phyloP scores from a whole-genome alignment of 2,888 invertebrate genomes.

The Orchesella flavescens region DNA sequence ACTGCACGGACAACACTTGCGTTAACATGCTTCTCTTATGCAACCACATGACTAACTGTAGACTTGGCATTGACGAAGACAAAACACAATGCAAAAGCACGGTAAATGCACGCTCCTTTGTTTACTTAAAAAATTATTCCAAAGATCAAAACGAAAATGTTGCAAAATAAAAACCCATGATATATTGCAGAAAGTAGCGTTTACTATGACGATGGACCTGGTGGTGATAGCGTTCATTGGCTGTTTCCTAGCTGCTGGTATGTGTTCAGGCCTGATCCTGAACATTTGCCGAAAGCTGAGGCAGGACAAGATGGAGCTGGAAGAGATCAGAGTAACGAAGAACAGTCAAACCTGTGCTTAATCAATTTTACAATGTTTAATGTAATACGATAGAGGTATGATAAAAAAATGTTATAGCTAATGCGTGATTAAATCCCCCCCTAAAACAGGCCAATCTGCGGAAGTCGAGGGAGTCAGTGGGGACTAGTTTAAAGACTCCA shows the following conservation, averaged over 20 bases:
- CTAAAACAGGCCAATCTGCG: conserved; percentile 24
- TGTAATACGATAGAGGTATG: too few relatives aligned
- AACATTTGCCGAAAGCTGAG: conserved; percentile 90
- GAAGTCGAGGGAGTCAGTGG: conserved; percentile 39
- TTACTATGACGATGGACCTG: conserved; percentile 77
- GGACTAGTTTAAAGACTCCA: neutral
- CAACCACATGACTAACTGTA: conserved; percentile 85
- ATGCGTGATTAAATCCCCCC: neutral
- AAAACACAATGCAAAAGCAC: conserved; percentile 72
- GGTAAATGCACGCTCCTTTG: conserved; percentile 10
- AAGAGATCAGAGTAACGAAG: conserved; percentile 65
- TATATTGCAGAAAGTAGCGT: conserved; percentile 63
- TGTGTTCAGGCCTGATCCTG: conserved; percentile 90
- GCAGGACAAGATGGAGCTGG: conserved; percentile 77
- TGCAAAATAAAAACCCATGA: too few relatives aligned
- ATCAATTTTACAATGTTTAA: neutral
- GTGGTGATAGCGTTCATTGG: conserved; percentile 91
- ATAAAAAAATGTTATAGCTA: too few relatives aligned
- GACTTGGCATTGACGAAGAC: conserved; percentile 86
- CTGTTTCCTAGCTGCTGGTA: conserved; percentile 88
- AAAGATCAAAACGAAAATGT: neutral
- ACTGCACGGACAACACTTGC: conserved; percentile 91
- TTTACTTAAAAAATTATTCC: too few relatives aligned
- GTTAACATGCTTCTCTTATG: conserved; percentile 83
- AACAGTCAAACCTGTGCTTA: conserved; percentile 2